Conservation (phyloP, 2,113 vertebrate species). For the Pelecanoides urinatrix region DNA sequence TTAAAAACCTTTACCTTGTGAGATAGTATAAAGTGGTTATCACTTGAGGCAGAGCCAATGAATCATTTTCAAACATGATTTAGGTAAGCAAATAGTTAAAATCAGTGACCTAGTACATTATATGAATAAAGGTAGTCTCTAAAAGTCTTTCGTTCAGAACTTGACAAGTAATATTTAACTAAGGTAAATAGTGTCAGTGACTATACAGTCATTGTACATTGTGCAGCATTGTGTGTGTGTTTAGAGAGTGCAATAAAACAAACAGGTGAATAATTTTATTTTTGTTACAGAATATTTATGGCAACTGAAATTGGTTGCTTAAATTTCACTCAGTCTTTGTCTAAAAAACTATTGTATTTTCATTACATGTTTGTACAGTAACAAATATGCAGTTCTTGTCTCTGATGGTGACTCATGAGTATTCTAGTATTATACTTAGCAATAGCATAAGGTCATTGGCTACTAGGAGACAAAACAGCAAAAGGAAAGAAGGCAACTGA, state of each 20-base stretch:
- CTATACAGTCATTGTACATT: background rate
- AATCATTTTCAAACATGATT: background rate
- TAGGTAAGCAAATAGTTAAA: background rate
- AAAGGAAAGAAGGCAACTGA: background rate
- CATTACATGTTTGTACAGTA: background rate
- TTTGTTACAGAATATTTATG: background rate
- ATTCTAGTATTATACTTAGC: background rate
- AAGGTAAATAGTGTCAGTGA: background rate
- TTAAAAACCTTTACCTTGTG: background rate
- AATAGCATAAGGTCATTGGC: background rate
- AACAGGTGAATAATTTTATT: background rate
- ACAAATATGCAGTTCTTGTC: background rate
- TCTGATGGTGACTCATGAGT: background rate
- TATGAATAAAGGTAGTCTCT: background rate
- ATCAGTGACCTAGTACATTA: background rate
- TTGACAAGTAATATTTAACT: background rate
- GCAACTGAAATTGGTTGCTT: background rate
- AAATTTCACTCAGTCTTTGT: background rate
- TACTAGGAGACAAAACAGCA: background rate
- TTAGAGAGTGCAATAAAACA: background rate
- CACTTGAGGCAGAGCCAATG: background rate
- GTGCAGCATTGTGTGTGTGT: fast-evolving
- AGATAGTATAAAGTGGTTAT: background rate
- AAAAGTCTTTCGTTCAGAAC: background rate
- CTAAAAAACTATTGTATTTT: background rate